Conservation (phyloP, 2,888 invertebrate species). For the Limnephilus rhombicus region DNA sequence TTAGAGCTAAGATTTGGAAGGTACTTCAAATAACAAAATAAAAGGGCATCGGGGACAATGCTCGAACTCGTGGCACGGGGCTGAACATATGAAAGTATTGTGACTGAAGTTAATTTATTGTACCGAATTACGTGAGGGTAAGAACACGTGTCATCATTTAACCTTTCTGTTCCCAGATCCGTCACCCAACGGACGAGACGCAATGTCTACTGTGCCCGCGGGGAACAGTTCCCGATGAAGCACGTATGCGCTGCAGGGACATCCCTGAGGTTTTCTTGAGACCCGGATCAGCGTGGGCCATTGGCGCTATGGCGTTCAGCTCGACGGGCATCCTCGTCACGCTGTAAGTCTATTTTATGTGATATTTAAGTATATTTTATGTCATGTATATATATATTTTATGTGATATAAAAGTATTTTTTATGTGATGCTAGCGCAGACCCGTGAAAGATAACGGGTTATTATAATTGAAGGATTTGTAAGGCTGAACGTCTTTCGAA, state of each 20-base stretch:
- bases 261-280: conserved; percentile 91
- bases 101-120: no score
- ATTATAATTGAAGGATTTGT: no score
- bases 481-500: no score
- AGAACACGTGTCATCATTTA: background rate
- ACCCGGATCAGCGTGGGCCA: conserved; percentile 93
- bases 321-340: conserved; percentile 91
- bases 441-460: no score
- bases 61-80: no score
- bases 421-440: no score
- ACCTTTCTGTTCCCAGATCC: conserved; percentile 79
- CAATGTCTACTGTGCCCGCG: conserved; percentile 89
- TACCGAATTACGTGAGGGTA: background rate
- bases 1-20: no score
- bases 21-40: no score
- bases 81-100: no score
- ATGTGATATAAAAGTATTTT: no score
- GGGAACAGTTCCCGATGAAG: conserved; percentile 89
- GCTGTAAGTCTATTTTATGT: conserved; percentile 73
- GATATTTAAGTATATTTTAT: background rate
- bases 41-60: no score
- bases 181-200: conserved; percentile 88
- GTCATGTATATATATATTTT: no score
- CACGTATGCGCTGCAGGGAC: conserved; percentile 84
- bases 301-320: conserved; percentile 94